phyloP scores from a whole-genome alignment of 2,113 vertebrate genomes.

The Silurus meridionalis region DNA sequence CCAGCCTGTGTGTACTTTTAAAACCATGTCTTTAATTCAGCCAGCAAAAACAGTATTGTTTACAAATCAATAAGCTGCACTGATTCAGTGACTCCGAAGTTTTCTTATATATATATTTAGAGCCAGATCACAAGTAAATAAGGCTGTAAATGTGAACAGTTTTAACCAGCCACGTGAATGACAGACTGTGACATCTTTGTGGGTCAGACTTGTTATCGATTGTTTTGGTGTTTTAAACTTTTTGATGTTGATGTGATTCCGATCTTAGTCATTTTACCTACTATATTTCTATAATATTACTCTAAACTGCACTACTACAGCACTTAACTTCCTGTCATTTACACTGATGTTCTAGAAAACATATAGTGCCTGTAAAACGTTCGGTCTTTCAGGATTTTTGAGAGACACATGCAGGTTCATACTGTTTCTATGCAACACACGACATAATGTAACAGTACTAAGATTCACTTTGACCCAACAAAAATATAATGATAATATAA shows the following conservation, averaged over 20 bases:
- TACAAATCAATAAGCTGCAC: constrained; percentile 29
- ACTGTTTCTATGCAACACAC: no score
- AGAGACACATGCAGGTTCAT: no score
- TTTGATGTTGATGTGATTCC: not conserved
- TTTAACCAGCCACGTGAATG: not conserved
- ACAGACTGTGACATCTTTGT: not conserved
- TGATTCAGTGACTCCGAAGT: not conserved
- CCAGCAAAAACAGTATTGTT: constrained; percentile 6
- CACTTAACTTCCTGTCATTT: no score
- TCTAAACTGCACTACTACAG: not conserved
- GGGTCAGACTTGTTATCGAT: not conserved
- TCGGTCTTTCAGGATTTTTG: no score
- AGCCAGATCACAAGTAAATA: not conserved
- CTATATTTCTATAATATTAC: not conserved
- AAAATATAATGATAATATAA: no score
- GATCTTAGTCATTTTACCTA: not conserved
- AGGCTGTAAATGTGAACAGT: not conserved
- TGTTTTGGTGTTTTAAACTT: not conserved
- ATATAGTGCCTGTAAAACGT: no score
- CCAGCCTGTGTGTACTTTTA: constrained; percentile 31
- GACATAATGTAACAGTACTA: no score
- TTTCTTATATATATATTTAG: not conserved
- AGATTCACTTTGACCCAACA: no score
- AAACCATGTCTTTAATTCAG: constrained; percentile 23
- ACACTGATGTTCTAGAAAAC: no score